Percentiles rank a stretch among this genome's conserved stretches.
These are phyloP conservation scores for Hexactinellida sp. DNA, from an alignment of 37 sponge, comb jelly and placozoan genomes.

Conservation along the genomic window DNA sequence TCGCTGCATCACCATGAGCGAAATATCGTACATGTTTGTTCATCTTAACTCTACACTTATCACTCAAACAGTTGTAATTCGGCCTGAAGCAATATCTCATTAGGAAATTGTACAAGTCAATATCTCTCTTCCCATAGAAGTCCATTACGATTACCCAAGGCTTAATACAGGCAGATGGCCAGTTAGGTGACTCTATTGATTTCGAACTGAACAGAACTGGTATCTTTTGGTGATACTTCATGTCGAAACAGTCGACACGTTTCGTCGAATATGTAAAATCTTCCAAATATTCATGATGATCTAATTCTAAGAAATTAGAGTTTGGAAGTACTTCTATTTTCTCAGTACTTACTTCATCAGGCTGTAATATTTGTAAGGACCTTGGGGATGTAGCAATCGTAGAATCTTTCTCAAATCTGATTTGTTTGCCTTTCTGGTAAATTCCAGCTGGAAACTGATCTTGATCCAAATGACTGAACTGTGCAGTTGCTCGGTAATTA, in stretches of 20 bases:
- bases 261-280: not conserved
- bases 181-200: constrained; percentile 25
- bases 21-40: constrained; percentile 60
- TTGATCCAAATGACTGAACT: not conserved
- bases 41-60: constrained; percentile 52
- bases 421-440: not conserved
- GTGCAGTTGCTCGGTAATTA: not conserved
- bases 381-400: not conserved
- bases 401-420: not conserved
- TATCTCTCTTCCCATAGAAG: constrained; percentile 82
- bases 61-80: constrained; percentile 38
- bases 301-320: not conserved
- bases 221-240: constrained; percentile 34
- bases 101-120: constrained; percentile 78
- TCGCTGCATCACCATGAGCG: constrained; percentile 39
- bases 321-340: not conserved
- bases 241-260: constrained; percentile 32
- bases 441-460: not conserved
- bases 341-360: not conserved
- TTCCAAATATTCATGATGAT: not conserved
- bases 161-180: constrained; percentile 30
- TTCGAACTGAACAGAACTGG: constrained; percentile 29
- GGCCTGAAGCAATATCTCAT: constrained; percentile 72
- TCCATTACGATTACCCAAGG: constrained; percentile 41
- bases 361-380: not conserved